phyloP scores from a whole-genome alignment of 2,113 vertebrate species.

The Coregonus clupeaformis region DNA sequence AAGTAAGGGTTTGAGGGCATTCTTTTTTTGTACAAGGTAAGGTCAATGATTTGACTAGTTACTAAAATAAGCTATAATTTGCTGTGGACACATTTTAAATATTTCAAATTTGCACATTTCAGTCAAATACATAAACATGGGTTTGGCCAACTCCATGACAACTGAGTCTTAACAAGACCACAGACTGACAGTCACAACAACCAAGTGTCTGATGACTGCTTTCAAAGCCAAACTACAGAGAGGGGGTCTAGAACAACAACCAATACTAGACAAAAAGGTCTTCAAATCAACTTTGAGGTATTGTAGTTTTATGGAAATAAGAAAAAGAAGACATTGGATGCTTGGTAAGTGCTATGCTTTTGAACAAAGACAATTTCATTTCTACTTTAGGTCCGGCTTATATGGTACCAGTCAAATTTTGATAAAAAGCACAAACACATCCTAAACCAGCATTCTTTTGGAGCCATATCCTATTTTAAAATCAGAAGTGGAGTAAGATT shows the following conservation, averaged over 20 bases:
- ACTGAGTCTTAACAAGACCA: constrained; percentile 9
- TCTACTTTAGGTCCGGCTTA: not conserved
- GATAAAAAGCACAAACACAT: not conserved
- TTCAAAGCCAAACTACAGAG: constrained; percentile 11
- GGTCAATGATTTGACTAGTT: constrained; percentile 48
- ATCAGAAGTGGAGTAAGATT: not conserved
- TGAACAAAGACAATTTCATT: not conserved
- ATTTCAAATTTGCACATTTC: not conserved
- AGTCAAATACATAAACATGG: constrained; percentile 41
- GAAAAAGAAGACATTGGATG: constrained; percentile 8
- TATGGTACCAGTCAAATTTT: not conserved
- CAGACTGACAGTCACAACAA: too few species aligned
- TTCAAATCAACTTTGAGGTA: constrained; percentile 47
- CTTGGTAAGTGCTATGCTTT: constrained; percentile 20
- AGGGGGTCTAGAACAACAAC: constrained; percentile 11
- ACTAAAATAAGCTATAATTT: constrained; percentile 38
- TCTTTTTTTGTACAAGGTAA: constrained; percentile 9
- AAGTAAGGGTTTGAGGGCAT: constrained; percentile 16
- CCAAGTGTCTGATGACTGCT: constrained; percentile 4
- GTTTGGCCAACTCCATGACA: constrained; percentile 3
- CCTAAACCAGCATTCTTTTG: constrained; percentile 12
- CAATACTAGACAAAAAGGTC: constrained; percentile 30
- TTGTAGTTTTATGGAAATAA: constrained; percentile 49
- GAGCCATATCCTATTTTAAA: constrained; percentile 17
- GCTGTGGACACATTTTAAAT: constrained; percentile 25